Evolutionary conservation across 2,888 invertebrate species (phyloP), one percentile per base, ranked within the genome.

Genomic region (Aethes cnicana): DNA sequence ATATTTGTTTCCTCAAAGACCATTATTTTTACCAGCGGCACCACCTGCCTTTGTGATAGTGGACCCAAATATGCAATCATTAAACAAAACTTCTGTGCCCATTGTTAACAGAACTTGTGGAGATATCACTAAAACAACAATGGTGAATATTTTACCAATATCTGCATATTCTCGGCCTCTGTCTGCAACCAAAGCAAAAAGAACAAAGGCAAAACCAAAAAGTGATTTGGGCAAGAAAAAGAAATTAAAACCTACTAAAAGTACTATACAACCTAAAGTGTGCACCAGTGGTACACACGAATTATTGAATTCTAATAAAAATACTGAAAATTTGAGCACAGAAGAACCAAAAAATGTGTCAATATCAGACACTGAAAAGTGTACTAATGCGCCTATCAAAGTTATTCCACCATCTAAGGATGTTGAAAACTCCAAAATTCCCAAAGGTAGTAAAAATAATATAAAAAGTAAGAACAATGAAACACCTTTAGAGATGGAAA

Each of bases 91-190:
- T 16, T 35, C 74, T 28, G 65, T 79, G 56, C 77, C 82, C 47
- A 67, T 80, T 56, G 61, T 81, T 25, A 81, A 73, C 60, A 84
- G 82, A 72, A 82, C 69, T 58, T 74, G 57, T 59, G 77, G 73
- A 58, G 87, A 89, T 62, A 76, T 81, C 33, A 88, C 89, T 16
- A 89, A 79, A 77, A 89, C 89, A 23, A 89, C 89, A 23, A 89
- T 85, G 86, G 89, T 89, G 21, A 89, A 89, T 70, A 83, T 88
- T 54, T 65, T 88, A 55, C 89, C 89, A 17, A 87, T 89, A 77
- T 81, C 89, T 33, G 89, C 89, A n/a, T 89, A 87, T 65, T 87
- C 89, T 11, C 77, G 74, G 53, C 81, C 88, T 20, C 55, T 87
- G 28, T 88, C 89, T 41, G 83, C 78, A 14, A 68, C 62, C 18